Evolutionary conservation across 2,888 invertebrate species (phyloP), one percentile per base, ranked within the genome.

Genomic region (Brachyptera risi): DNA sequence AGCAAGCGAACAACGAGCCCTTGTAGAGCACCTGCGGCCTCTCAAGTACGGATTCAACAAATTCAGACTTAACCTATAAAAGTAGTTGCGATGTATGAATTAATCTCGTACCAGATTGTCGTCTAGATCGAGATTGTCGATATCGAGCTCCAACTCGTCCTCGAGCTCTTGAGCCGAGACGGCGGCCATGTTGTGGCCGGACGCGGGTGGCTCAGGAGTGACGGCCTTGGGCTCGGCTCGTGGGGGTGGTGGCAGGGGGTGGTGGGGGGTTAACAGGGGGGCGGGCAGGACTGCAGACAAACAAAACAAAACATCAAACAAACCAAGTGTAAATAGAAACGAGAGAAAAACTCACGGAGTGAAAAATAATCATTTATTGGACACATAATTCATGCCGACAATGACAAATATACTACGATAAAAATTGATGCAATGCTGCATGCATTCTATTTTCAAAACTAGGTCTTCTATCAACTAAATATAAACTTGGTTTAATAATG

Each of bases 51-150:
- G n/a, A n/a, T n/a, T n/a, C n/a, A n/a, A n/a, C n/a, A n/a, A n/a
- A n/a, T n/a, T n/a, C n/a, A n/a, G n/a, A n/a, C n/a, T n/a, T n/a
- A n/a, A n/a, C n/a, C n/a, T n/a, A n/a, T n/a, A 11, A 7, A 31
- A 31, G 31, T 7, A 31, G 5, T 11, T 31, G 11, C 5, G 11
- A 5, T 31, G 7, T 7, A 4, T 19, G n/a, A 27, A 21, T 19
- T 40, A 19, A 57, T 24, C n/a, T 13, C 35, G 26, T n/a, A 54
- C 90, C 66, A 90, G 86, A 71, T 83, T 84, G 65, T 89, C 89
- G 73, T 93, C 92, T 26, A 95, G 76, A 67, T 85, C 85, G 67
- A 92, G 82, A 67, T 87, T 88, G 67, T 92, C 92, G 58, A 94
- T 81, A 74, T 94, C 94, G 54, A 89, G 75, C 72, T 94, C 93